Evolutionary conservation across 2,888 invertebrate genomes (phyloP).

Genomic region (Lapara coniferarum): DNA sequence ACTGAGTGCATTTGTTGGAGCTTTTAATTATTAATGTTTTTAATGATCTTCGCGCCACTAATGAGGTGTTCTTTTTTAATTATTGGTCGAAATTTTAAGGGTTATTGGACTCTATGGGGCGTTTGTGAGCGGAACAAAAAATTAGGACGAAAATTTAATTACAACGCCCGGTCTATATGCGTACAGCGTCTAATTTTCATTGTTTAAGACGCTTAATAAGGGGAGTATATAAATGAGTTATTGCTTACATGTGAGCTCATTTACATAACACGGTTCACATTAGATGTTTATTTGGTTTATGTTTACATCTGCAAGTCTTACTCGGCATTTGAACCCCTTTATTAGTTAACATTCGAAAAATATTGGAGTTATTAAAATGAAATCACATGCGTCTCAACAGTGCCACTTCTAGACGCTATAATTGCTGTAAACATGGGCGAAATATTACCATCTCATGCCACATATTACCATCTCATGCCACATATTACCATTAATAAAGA

Average conservation of each 20-base stretch:
- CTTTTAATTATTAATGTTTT: conserved; percentile 21
- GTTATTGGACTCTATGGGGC: conserved; percentile 3
- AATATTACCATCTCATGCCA: no score
- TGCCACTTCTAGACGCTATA: no score
- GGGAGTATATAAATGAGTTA: conserved; percentile 4
- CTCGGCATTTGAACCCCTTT: no score
- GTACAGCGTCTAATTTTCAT: not conserved
- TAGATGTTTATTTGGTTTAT: not conserved
- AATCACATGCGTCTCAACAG: no score
- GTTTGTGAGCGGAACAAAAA: conserved; percentile 5
- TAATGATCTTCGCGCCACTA: conserved; percentile 23
- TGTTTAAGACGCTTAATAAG: conserved; percentile 12
- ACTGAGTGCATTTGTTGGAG: conserved; percentile 15
- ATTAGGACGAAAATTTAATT: conserved; percentile 20
- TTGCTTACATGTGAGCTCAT: not conserved
- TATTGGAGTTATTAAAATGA: no score
- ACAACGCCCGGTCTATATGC: not conserved
- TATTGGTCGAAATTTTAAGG: conserved; percentile 19
- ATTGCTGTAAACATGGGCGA: no score
- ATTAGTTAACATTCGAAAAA: no score
- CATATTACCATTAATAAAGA: not conserved
- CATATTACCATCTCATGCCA: not conserved
- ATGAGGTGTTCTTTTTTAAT: conserved; percentile 12
- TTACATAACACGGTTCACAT: not conserved
- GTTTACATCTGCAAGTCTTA: not conserved